Conservation (phyloP, 2,113 vertebrate species). For the Pseudonaja textilis region DNA sequence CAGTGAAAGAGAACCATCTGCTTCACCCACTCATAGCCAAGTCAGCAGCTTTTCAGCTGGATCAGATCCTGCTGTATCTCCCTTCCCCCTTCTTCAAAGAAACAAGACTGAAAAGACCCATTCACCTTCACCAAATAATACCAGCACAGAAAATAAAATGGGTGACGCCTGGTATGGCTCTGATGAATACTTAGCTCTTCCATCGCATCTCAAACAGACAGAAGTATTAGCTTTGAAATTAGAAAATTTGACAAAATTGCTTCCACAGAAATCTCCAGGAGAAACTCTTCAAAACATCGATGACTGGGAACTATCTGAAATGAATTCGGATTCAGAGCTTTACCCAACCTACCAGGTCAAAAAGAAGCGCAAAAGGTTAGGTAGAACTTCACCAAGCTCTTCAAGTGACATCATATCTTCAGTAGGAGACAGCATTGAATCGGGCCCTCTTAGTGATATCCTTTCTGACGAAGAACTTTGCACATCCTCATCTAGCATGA, state of each 20-base stretch:
- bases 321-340: conserved; percentile 85
- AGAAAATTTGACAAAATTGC: conserved; percentile 85
- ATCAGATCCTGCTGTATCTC: conserved; percentile 54
- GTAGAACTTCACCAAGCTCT: conserved; percentile 83
- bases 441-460: conserved; percentile 87
- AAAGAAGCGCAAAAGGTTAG: conserved; percentile 68
- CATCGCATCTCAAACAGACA: conserved; percentile 89
- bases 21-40: conserved; percentile 49
- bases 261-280: conserved; percentile 79
- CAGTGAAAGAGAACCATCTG: conserved; percentile 48
- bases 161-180: conserved; percentile 87
- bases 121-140: conserved; percentile 46
- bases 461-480: conserved; percentile 83
- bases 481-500: conserved; percentile 61
- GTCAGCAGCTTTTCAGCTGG: conserved; percentile 56
- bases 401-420: conserved; percentile 89
- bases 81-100: conserved; percentile 50
- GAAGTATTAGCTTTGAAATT: conserved; percentile 90
- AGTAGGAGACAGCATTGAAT: conserved; percentile 87
- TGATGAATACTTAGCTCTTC: conserved; percentile 94
- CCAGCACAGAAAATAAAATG: conserved; percentile 52
- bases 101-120: conserved; percentile 55
- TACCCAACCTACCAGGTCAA: conserved; percentile 69
- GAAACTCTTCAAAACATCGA: conserved; percentile 87
- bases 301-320: conserved; percentile 94